phyloP scores from a whole-genome alignment of 2,113 vertebrate genomes.

The Numida meleagris region DNA sequence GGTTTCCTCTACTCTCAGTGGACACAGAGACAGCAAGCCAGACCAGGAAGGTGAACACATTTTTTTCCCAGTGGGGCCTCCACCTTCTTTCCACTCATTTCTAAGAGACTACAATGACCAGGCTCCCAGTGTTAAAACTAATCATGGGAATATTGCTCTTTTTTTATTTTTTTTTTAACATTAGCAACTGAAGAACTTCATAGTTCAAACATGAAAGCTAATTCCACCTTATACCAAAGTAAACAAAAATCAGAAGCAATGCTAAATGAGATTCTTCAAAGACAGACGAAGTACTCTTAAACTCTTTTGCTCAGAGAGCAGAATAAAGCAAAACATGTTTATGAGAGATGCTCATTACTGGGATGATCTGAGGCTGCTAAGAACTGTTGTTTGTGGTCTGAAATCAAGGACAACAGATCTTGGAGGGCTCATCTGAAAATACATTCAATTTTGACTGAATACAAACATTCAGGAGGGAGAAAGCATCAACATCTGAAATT shows the following conservation, averaged over 20 bases:
- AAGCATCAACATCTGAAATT: neutral
- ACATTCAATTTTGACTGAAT: neutral
- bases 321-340: neutral
- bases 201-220: slow-evolving; percentile 13
- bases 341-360: neutral
- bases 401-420: neutral
- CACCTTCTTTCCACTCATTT: neutral
- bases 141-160: neutral
- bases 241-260: slow-evolving; percentile 14
- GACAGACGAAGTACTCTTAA: neutral
- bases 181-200: neutral
- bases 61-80: neutral
- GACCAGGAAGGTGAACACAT: neutral
- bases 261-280: slow-evolving; percentile 1
- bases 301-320: neutral
- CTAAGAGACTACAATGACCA: neutral
- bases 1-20: neutral
- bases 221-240: neutral
- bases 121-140: neutral
- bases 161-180: neutral
- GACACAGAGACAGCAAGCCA: neutral
- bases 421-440: neutral
- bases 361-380: neutral
- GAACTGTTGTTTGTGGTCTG: neutral
- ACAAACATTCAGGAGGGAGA: neutral